Conservation (phyloP, 2,888 invertebrate genomes). For the Tribolium freemani region DNA sequence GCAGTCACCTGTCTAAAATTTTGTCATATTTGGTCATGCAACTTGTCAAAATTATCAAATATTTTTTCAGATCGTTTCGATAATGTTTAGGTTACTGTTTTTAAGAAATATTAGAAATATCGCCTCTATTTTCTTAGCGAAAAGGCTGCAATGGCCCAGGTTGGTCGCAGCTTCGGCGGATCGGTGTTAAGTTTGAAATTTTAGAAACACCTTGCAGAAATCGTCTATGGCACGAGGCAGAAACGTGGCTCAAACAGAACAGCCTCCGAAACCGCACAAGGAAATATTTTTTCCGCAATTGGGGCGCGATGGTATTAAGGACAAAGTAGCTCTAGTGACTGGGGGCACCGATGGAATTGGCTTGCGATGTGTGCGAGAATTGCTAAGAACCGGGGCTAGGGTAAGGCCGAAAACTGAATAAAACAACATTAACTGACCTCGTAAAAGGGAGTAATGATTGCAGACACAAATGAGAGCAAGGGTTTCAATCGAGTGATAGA, state of each 20-base stretch:
- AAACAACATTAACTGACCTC: slow-evolving; percentile 41
- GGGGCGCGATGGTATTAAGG: slow-evolving; percentile 45
- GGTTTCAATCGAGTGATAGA: slow-evolving; percentile 76
- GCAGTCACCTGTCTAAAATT: background rate
- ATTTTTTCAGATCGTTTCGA: slow-evolving; percentile 9
- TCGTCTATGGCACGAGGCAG: background rate
- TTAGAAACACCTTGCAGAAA: background rate
- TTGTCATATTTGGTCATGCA: slow-evolving; percentile 25
- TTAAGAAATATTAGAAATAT: slow-evolving; percentile 1
- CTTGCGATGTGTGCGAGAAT: slow-evolving; percentile 66
- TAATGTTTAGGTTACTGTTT: slow-evolving; percentile 16
- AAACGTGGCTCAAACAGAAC: background rate
- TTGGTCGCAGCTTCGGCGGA: background rate
- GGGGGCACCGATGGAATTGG: slow-evolving; percentile 72
- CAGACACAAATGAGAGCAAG: slow-evolving; percentile 53
- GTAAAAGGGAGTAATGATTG: slow-evolving; percentile 56
- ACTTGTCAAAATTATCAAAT: slow-evolving; percentile 29
- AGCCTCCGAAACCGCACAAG: background rate
- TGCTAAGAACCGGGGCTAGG: slow-evolving; percentile 66
- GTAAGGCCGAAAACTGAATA: slow-evolving; percentile 47
- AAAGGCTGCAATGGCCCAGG: background rate
- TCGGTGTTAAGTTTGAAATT: background rate
- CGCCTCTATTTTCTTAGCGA: background rate
- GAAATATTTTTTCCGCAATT: slow-evolving; percentile 28
- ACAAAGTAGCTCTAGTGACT: slow-evolving; percentile 65